Evolutionary conservation across 2,797 vertebrate genomes (phyloP).

Genomic region (Carduelis carduelis): DNA sequence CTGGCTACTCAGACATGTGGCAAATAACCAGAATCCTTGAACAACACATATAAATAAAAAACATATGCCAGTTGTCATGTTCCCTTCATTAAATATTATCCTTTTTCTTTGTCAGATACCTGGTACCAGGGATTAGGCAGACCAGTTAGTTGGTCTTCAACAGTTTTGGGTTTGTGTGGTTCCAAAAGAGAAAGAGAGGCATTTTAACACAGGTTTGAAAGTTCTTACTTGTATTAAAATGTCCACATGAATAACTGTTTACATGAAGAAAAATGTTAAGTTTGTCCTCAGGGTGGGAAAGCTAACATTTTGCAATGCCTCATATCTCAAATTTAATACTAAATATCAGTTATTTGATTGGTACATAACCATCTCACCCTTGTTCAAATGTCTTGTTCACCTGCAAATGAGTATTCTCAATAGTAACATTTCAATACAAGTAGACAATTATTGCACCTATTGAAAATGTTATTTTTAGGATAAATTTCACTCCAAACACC

Average conservation of each 20-base stretch:
- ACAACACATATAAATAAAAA: not conserved
- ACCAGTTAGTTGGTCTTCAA: not conserved
- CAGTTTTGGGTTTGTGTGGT: not conserved
- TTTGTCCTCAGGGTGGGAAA: slow-evolving; percentile 64
- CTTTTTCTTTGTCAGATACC: not conserved
- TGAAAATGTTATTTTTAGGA: not conserved
- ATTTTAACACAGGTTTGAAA: not conserved
- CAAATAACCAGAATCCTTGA: slow-evolving; percentile 27
- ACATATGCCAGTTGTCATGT: not conserved
- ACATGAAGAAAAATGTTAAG: slow-evolving; percentile 69
- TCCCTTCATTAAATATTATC: not conserved
- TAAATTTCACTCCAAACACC: not conserved
- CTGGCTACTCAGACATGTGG: slow-evolving; percentile 75
- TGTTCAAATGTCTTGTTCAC: not conserved
- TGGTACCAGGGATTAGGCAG: not conserved
- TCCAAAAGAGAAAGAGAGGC: rapidly evolving
- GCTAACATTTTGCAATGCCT: slow-evolving; percentile 43
- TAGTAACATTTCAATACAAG: not conserved
- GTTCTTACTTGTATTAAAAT: not conserved
- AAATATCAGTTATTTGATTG: not conserved
- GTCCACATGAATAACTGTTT: not conserved
- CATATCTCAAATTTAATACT: not conserved
- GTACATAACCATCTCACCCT: not conserved
- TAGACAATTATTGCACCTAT: not conserved
- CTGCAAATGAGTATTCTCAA: not conserved